Conservation (phyloP, 2,113 vertebrate genomes). For the Baryphthengus martii region DNA sequence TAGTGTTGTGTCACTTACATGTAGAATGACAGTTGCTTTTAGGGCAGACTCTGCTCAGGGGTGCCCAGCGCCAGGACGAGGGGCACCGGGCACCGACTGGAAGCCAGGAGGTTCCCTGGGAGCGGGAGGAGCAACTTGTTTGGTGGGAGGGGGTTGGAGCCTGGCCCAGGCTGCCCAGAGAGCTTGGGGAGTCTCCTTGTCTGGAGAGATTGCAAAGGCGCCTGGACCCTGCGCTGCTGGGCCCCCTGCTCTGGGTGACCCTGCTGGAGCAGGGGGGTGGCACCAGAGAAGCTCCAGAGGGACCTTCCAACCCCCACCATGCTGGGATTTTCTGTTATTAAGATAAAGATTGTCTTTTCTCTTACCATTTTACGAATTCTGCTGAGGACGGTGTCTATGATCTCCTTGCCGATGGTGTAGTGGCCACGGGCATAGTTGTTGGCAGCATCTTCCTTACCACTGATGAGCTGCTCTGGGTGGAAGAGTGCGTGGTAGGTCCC, state of each 20-base stretch:
- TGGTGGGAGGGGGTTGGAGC: background rate
- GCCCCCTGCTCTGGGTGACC: background rate
- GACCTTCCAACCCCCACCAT: background rate
- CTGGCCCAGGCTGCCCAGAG: background rate
- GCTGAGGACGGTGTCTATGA: constrained; percentile 68
- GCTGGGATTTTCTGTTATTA: no score
- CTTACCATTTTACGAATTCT: constrained; percentile 69
- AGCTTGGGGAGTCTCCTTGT: background rate
- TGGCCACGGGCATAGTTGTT: constrained; percentile 74
- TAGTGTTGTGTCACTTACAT: background rate
- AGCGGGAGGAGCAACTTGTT: no score
- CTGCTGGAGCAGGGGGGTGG: background rate
- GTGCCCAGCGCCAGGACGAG: background rate
- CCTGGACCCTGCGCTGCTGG: background rate
- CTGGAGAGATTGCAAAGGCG: background rate
- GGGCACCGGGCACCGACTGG: background rate
- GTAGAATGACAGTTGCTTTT: fast-evolving
- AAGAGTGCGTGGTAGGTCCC: constrained; percentile 81
- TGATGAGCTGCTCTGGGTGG: constrained; percentile 77
- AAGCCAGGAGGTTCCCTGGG: background rate
- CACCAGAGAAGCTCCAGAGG: background rate
- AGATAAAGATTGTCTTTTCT: background rate
- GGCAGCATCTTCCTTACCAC: constrained; percentile 72
- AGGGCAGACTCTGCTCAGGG: background rate
- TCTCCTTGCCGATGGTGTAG: constrained; percentile 73